phyloP scores from a whole-genome alignment of 2,113 vertebrate species.

The Silurus glanis region DNA sequence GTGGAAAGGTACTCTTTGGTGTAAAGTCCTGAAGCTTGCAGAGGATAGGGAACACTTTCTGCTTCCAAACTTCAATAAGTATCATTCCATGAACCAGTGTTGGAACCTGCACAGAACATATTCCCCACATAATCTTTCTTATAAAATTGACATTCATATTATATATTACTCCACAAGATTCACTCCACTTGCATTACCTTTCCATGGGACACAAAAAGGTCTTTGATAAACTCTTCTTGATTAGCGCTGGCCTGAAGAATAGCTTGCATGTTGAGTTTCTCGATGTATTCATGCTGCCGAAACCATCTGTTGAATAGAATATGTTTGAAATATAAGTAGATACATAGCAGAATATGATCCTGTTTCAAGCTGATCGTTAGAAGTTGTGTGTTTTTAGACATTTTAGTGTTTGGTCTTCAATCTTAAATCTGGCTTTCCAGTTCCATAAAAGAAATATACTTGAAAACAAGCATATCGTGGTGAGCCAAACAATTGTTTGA shows the following conservation, averaged over 20 bases:
- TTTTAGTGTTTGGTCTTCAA: background rate
- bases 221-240: slow-evolving; percentile 85
- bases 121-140: background rate
- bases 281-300: slow-evolving; percentile 84
- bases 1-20: slow-evolving; percentile 84
- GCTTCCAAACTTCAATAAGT: slow-evolving; percentile 89
- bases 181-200: slow-evolving; percentile 75
- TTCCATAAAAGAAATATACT: background rate
- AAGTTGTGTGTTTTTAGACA: background rate
- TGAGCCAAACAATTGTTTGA: background rate
- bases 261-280: slow-evolving; percentile 94
- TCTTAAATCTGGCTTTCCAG: background rate
- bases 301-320: slow-evolving; percentile 79
- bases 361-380: background rate
- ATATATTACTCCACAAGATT: background rate
- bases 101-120: slow-evolving; percentile 73
- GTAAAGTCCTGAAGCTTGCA: slow-evolving; percentile 88
- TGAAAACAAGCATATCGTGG: background rate
- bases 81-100: slow-evolving; percentile 86
- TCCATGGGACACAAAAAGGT: slow-evolving; percentile 79
- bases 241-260: slow-evolving; percentile 79
- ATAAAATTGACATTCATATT: background rate
- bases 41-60: slow-evolving; percentile 86
- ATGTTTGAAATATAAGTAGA: background rate
- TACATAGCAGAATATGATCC: background rate